phyloP scores from a whole-genome alignment of 2,797 vertebrate species.

The Etheostoma nigrum region DNA sequence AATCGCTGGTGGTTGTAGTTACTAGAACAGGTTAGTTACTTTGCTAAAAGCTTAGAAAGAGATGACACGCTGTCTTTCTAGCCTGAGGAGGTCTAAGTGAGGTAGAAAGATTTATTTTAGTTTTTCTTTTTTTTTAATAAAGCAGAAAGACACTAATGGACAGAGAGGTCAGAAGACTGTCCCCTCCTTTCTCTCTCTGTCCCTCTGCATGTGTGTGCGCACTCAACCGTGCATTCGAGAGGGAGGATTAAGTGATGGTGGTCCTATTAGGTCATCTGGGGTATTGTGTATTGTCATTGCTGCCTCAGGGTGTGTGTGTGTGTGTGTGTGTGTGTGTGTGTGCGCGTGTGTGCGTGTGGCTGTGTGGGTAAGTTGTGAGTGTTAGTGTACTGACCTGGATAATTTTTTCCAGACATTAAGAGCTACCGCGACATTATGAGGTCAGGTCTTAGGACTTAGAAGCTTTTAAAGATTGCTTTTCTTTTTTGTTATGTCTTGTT shows the following conservation, averaged over 20 bases:
- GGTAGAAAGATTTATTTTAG: slow-evolving; percentile 39
- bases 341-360: slow-evolving; percentile 33
- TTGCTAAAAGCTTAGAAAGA: slow-evolving; percentile 22
- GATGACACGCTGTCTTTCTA: slow-evolving; percentile 22
- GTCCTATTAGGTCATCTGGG: slow-evolving; percentile 78
- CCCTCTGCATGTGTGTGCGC: slow-evolving; percentile 49
- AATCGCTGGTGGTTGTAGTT: slow-evolving; percentile 28
- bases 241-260: slow-evolving; percentile 76
- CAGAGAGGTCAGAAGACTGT: slow-evolving; percentile 58
- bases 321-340: neutral
- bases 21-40: slow-evolving; percentile 48
- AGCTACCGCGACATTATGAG: slow-evolving; percentile 66
- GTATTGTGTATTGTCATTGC: slow-evolving; percentile 75
- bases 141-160: slow-evolving; percentile 65
- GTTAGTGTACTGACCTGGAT: slow-evolving; percentile 79
- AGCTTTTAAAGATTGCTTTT: slow-evolving; percentile 49
- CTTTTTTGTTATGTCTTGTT: slow-evolving; percentile 15
- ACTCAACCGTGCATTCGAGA: slow-evolving; percentile 48
- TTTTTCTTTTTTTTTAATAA: slow-evolving; percentile 50
- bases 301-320: slow-evolving; percentile 62
- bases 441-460: slow-evolving; percentile 49
- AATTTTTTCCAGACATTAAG: slow-evolving; percentile 74
- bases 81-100: slow-evolving; percentile 42
- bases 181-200: slow-evolving; percentile 40
- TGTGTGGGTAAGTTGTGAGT: slow-evolving; percentile 39